Conservation (phyloP, 2,888 invertebrate species). For the Hydroisotoma schaefferi region DNA sequence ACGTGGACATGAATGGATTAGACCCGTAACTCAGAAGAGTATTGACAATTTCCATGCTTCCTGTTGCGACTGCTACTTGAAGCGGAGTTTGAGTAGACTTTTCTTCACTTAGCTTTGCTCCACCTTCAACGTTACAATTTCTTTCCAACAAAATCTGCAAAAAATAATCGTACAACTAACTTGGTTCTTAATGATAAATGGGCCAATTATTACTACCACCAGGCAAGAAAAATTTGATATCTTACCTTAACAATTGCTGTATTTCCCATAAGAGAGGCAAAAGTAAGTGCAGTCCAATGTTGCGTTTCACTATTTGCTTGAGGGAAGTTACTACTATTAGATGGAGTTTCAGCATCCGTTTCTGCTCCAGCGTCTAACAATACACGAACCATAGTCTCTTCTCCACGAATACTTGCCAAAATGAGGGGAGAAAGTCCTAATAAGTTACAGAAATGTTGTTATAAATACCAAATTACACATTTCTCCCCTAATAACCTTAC, state of each 20-base stretch:
- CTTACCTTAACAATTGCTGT: slow-evolving; percentile 55
- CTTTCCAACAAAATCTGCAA: slow-evolving; percentile 66
- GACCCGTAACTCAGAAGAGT: slow-evolving; percentile 78
- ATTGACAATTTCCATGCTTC: slow-evolving; percentile 74
- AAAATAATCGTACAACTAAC: neutral
- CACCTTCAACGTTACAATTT: slow-evolving; percentile 81
- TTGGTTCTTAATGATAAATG: neutral
- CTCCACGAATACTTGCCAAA: slow-evolving; percentile 64
- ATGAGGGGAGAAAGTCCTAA: neutral
- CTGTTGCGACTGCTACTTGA: slow-evolving; percentile 79
- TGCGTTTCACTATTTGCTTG: slow-evolving; percentile 63
- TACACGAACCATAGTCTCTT: slow-evolving; percentile 70
- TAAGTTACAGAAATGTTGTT: too few species aligned
- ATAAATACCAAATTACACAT: too few species aligned
- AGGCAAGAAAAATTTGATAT: slow-evolving; percentile 50
- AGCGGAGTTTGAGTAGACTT: slow-evolving; percentile 82
- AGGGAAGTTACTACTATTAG: slow-evolving; percentile 51
- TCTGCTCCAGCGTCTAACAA: slow-evolving; percentile 75
- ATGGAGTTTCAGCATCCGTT: slow-evolving; percentile 74
- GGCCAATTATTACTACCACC: too few species aligned
- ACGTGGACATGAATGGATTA: slow-evolving; percentile 80
- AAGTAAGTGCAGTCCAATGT: slow-evolving; percentile 85
- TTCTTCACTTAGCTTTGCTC: slow-evolving; percentile 75
- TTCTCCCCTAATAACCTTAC: too few species aligned
- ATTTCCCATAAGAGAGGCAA: slow-evolving; percentile 62